Evolutionary conservation across 1,140 invertebrate species (phyloP), one percentile per base, ranked within the genome.

Genomic region (Platyura marginata): DNA sequence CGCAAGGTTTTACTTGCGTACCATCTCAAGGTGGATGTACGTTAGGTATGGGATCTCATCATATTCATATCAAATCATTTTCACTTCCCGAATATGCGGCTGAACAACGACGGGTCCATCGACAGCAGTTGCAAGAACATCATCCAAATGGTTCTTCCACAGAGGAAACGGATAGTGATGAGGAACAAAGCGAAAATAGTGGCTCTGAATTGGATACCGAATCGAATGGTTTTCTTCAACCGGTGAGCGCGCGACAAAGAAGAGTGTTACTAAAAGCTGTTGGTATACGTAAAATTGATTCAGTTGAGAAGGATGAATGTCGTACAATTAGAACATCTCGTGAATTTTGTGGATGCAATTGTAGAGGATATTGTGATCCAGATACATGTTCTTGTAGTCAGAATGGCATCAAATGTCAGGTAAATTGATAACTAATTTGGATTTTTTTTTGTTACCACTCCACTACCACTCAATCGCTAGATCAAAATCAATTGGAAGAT

Each of bases 1-100:
- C 85, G 35, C 93, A 98, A 70, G 93, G 93, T n/a, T 96, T 96
- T 63, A 88, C 88, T 13, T 96, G 92, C 70, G 89, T 98, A 41
- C 93, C 93, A 42, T 94, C 90, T 40, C 86, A 91, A 68, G 93
- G 92, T 29, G 92, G 92, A 21, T 93, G 89, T 29, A 96, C 92
- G 9, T 68, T 96, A 41, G 93, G 92, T n/a, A 97, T 97, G 93
- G 80, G 79, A 41, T 75, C 79, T 44, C 72, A 77, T 44, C 93
- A 97, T 56, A 75, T 75, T 6, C 77, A 85, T 54, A 70, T 74
- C 34, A 59, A 57, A 36, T 54, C 52, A 10, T 68, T 71, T 46
- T 66, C 83, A 9, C 54, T 94, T 43, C 58, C 74, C 5, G 70
- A 94, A 60, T 89, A 95, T 63, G 81, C 84, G 1, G 68, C 80